Evolutionary conservation across 2,888 invertebrate genomes (phyloP), one percentile per base, ranked within the genome.

Genomic region (Polyommatus icarus): DNA sequence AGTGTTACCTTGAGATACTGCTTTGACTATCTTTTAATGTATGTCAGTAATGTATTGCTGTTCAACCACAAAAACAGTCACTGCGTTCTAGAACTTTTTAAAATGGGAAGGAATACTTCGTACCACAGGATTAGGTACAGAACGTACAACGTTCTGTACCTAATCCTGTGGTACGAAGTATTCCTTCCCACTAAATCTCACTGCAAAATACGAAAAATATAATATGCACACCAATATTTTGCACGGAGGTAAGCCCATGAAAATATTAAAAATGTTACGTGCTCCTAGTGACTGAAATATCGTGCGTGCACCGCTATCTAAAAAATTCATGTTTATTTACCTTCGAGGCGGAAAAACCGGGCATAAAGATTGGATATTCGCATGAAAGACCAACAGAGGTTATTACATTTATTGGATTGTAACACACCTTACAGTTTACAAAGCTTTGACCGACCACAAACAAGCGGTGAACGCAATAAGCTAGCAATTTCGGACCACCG

Each of bases 381-480:
- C 36, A 15, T 32, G 10, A 76, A 59, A 29, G 20, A 61, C 36
- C 71, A 86, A 85, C 84, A 87, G 86, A 82, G 84, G 80, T 81
- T 81, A 83, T 54, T 67, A 85, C 84, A 87, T 88, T 88, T 88
- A 88, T 91, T 88, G 87, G 87, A 88, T 87, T 86, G 85, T 84
- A 83, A 83, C 82, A 83, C 88, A 92, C 89, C 90, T 91, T 87
- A 84, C 84, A 75, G 84, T 84, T 87, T 87, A 87, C 90, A 92
- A 92, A 91, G 92, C 91, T 91, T 91, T 90, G 92, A 88, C 88
- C 86, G 84, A 83, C 83, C 84, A 83, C 89, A 91, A 91, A 92
- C 91, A 91, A 85, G 84, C 87, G 83, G 85, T 88, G 89, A 87
- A 87, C 86, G 92, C 93, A 93, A 93, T 93, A 93, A 92, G 88